Evolutionary conservation across 1,140 invertebrate species (phyloP).

Genomic region (Muscidifurax raptorellus): DNA sequence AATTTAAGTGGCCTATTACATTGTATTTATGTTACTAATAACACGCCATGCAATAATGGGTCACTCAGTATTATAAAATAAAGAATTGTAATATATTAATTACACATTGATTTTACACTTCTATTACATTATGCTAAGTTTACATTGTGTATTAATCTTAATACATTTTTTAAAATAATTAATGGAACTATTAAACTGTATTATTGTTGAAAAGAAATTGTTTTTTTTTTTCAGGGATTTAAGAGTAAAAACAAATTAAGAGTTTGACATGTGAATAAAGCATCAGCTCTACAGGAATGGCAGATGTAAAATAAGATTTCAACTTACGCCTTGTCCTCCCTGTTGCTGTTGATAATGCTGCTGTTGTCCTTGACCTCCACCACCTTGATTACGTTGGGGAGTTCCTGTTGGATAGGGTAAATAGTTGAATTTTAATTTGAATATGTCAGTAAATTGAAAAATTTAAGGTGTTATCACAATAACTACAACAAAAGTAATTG

Average conservation of each 20-base stretch:
- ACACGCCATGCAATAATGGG: too few relatives aligned
- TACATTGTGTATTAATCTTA: neutral
- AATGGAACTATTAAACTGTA: neutral
- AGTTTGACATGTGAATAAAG: neutral
- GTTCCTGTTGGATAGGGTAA: slow-evolving; percentile 27
- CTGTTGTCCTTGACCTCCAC: slow-evolving; percentile 18
- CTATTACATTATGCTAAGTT: too few relatives aligned
- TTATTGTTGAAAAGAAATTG: neutral
- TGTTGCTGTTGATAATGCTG: slow-evolving; percentile 44
- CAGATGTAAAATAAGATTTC: slow-evolving; percentile 23
- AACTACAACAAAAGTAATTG: too few relatives aligned
- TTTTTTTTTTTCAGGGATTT: neutral
- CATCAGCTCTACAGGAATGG: neutral
- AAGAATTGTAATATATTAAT: neutral
- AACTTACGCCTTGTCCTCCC: slow-evolving; percentile 57
- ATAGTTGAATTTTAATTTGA: slow-evolving; percentile 1
- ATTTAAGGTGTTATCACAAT: too few relatives aligned
- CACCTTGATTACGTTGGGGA: slow-evolving; percentile 41
- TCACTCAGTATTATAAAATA: neutral
- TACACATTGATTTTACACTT: neutral
- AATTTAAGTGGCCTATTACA: too few relatives aligned
- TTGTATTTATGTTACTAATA: too few relatives aligned
- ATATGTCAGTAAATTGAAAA: neutral
- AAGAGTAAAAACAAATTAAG: neutral
- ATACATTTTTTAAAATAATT: neutral